phyloP scores from a whole-genome alignment of 2,888 invertebrate species.

The Heteropelma amictum region DNA sequence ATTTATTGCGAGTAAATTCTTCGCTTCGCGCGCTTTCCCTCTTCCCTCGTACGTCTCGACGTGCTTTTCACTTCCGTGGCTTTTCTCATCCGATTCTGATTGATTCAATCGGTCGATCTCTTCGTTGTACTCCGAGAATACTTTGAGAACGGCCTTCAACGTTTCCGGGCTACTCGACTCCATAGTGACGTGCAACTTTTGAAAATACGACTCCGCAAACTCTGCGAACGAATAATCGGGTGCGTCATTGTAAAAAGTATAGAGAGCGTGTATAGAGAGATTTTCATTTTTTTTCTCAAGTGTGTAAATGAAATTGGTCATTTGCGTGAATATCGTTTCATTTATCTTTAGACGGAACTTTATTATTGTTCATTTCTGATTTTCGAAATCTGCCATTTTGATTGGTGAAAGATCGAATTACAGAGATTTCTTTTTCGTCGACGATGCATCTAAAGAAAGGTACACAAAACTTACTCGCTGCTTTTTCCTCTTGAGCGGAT shows the following conservation, averaged over 20 bases:
- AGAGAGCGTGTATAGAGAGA: too few relatives aligned
- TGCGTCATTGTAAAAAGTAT: not conserved
- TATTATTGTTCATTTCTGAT: too few relatives aligned
- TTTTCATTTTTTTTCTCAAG: too few relatives aligned
- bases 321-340: too few relatives aligned
- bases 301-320: too few relatives aligned
- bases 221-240: conserved; percentile 61
- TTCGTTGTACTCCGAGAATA: conserved; percentile 70
- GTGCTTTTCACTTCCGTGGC: conserved; percentile 1
- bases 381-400: too few relatives aligned
- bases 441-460: not conserved
- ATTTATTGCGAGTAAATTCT: conserved; percentile 69
- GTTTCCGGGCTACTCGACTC: conserved; percentile 68
- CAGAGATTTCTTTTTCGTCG: too few relatives aligned
- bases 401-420: too few relatives aligned
- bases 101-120: conserved; percentile 66
- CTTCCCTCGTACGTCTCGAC: conserved; percentile 6
- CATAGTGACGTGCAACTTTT: conserved; percentile 69
- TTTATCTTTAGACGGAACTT: too few relatives aligned
- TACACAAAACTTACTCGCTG: conserved; percentile 76
- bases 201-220: conserved; percentile 72
- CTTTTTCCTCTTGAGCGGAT: conserved; percentile 78
- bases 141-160: conserved; percentile 67
- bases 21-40: conserved; percentile 43
- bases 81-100: conserved; percentile 57